A percentile compares a stretch with the other conserved stretches of the same genome.
phyloP scores from a whole-genome alignment of 2,113 vertebrate species.

The Calyptommatus sinebrachiatus region DNA sequence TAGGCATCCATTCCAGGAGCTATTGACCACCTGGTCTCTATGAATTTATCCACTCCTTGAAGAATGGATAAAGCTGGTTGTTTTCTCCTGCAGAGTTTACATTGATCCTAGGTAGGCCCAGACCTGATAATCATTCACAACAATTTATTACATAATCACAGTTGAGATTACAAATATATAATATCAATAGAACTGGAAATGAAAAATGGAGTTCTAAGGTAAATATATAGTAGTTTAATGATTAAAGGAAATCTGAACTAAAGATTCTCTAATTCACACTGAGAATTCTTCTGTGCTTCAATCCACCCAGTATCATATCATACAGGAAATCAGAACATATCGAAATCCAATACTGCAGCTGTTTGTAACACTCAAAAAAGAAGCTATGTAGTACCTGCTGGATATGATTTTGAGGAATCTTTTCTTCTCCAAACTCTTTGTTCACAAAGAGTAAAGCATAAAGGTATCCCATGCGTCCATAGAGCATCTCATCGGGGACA shows the following conservation, averaged over 20 bases:
- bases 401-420: conserved; percentile 85
- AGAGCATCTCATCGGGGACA: conserved; percentile 88
- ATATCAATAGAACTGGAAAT: no score
- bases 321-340: neutral
- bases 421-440: conserved; percentile 86
- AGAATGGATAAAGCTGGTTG: no score
- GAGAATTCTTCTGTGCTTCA: neutral
- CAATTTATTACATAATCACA: no score
- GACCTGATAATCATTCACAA: no score
- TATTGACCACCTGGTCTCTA: no score
- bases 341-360: neutral
- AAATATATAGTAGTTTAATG: neutral
- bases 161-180: no score
- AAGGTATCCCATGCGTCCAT: conserved; percentile 89
- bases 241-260: neutral
- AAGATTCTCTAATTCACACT: neutral
- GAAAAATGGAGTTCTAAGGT: neutral
- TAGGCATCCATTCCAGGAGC: no score
- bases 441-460: conserved; percentile 89
- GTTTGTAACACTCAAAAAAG: neutral
- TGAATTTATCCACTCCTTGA: no score
- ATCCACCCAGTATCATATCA: neutral
- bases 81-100: no score
- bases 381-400: conserved; percentile 79
- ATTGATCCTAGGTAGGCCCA: no score